Conservation (phyloP, 2,888 invertebrate species). For the Rhagonycha fulva region DNA sequence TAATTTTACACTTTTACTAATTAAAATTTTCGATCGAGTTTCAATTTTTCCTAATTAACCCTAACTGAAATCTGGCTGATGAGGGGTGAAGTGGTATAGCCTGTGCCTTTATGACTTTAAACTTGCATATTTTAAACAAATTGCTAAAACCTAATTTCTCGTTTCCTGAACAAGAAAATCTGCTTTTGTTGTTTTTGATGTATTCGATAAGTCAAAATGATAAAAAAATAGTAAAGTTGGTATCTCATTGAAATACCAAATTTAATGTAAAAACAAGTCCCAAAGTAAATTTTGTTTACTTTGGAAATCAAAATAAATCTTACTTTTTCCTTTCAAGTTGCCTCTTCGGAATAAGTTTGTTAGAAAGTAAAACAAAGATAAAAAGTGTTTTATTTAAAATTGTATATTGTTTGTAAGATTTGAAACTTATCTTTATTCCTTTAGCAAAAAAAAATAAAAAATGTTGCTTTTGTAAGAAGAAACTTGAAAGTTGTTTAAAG, state of each 20-base stretch:
- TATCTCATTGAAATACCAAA: background rate
- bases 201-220: too few species aligned
- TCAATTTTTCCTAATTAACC: background rate
- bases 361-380: background rate
- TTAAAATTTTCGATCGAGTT: background rate
- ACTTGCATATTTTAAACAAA: too few species aligned
- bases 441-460: background rate
- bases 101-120: too few species aligned
- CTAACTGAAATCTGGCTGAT: background rate
- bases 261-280: background rate
- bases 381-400: background rate
- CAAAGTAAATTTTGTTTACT: background rate
- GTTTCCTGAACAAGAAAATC: too few species aligned
- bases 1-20: background rate
- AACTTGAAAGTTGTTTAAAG: background rate
- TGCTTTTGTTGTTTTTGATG: too few species aligned
- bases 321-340: background rate
- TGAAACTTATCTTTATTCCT: background rate
- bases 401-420: background rate
- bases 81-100: background rate
- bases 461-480: background rate
- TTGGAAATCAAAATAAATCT: background rate
- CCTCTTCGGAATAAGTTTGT: background rate
- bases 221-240: too few species aligned
- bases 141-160: too few species aligned